These are phyloP conservation scores for Bungarus multicinctus DNA, from an alignment of 2,113 vertebrate species.

Conservation along the genomic window DNA sequence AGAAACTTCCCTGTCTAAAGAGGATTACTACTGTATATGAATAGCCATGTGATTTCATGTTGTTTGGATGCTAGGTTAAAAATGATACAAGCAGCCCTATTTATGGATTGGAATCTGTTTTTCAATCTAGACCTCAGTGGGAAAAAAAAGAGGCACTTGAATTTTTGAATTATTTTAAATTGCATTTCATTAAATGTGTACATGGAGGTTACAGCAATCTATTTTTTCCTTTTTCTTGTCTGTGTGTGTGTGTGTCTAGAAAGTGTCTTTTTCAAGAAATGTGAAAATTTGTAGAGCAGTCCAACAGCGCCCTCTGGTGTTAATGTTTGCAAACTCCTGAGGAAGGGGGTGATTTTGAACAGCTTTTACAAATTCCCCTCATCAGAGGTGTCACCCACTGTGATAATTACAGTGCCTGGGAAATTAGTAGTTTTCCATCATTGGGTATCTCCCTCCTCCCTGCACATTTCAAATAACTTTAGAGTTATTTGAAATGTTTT, in stretches of 20 bases:
- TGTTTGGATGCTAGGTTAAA: not conserved
- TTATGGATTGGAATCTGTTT: not conserved
- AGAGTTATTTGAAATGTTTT: too few relatives aligned
- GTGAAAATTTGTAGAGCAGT: not conserved
- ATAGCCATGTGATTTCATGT: not conserved
- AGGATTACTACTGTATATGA: not conserved
- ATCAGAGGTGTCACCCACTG: not conserved
- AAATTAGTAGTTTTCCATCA: not conserved
- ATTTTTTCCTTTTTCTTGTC: not conserved
- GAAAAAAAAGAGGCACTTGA: not conserved
- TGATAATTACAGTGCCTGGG: not conserved
- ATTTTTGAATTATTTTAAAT: not conserved
- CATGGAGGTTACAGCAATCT: not conserved
- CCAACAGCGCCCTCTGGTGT: slow-evolving; percentile 53
- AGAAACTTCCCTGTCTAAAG: not conserved
- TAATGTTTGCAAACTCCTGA: too few relatives aligned
- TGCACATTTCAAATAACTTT: not conserved
- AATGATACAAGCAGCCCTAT: not conserved
- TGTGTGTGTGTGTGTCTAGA: not conserved
- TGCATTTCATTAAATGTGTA: not conserved
- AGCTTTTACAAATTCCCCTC: not conserved
- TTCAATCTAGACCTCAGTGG: not conserved
- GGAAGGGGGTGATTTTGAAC: not conserved
- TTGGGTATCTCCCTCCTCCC: not conserved
- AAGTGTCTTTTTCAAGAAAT: not conserved